Evolutionary conservation across 2,797 vertebrate species (phyloP).

Genomic region (Sebastolobus altivelis): DNA sequence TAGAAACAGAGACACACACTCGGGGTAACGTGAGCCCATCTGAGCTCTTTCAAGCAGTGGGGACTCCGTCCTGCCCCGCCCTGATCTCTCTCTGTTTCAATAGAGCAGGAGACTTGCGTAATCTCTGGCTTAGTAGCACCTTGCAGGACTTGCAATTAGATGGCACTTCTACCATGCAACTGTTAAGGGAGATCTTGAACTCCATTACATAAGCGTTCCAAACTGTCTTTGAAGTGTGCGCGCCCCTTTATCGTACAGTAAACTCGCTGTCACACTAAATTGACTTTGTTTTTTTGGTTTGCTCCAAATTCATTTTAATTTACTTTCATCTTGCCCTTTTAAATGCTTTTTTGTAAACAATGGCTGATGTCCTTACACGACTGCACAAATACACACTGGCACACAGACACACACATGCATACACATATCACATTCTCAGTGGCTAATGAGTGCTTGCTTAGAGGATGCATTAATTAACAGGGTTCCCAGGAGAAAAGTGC

Average conservation of each 20-base stretch:
- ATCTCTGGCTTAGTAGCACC: slow-evolving; percentile 41
- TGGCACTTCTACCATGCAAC: slow-evolving; percentile 29
- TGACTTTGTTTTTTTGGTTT: slow-evolving; percentile 46
- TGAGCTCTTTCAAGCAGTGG: slow-evolving; percentile 31
- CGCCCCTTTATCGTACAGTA: slow-evolving; percentile 17
- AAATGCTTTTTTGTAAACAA: slow-evolving; percentile 40
- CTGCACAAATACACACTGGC: slow-evolving; percentile 24
- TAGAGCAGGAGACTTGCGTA: slow-evolving; percentile 21
- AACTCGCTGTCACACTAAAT: slow-evolving; percentile 48
- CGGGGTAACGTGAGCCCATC: slow-evolving; percentile 37
- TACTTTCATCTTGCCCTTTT: slow-evolving; percentile 23
- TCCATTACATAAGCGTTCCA: slow-evolving; percentile 7
- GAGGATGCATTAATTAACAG: slow-evolving; percentile 62
- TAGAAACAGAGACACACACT: slow-evolving; percentile 33
- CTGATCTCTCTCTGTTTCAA: slow-evolving; percentile 39
- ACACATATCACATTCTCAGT: slow-evolving; percentile 31
- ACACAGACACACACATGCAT: slow-evolving; percentile 13
- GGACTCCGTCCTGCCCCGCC: slow-evolving; percentile 22
- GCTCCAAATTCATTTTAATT: slow-evolving; percentile 15
- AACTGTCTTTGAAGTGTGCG: slow-evolving; percentile 41
- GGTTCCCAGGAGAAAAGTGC: slow-evolving; percentile 61
- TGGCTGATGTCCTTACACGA: slow-evolving; percentile 30
- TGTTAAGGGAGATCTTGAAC: slow-evolving; percentile 40
- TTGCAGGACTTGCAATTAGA: slow-evolving; percentile 43
- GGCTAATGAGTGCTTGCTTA: slow-evolving; percentile 61